These are phyloP conservation scores for Enteromius unitaeniatus DNA, from an alignment of 2,797 vertebrate species.

Conservation along the genomic window DNA sequence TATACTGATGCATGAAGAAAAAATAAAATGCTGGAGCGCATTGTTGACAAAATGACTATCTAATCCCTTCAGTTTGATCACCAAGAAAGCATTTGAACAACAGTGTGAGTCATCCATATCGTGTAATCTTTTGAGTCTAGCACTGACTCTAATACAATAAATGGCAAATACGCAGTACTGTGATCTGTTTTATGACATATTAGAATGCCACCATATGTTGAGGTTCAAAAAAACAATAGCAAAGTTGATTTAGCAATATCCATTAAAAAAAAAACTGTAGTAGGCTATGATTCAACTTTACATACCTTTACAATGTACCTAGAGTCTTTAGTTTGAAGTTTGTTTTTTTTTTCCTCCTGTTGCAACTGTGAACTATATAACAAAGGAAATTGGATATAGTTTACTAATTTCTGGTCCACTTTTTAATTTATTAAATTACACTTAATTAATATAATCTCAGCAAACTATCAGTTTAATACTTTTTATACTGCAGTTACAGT, in stretches of 20 bases:
- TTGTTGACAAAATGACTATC: constrained; percentile 21
- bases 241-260: background rate
- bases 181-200: constrained; percentile 12
- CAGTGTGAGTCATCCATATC: constrained; percentile 7
- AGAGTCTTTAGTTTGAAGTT: too few relatives aligned
- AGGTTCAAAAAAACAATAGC: background rate
- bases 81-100: constrained; percentile 15
- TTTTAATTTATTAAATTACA: background rate
- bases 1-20: background rate
- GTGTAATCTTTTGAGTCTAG: constrained; percentile 11
- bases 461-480: background rate
- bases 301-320: background rate
- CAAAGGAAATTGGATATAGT: background rate
- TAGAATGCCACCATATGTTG: constrained; percentile 20
- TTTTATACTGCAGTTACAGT: background rate
- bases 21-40: background rate
- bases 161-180: background rate
- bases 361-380: background rate
- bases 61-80: background rate
- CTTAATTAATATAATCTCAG: background rate
- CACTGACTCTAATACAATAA: background rate
- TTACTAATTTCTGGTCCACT: background rate
- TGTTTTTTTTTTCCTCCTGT: too few relatives aligned
- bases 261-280: background rate
- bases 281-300: background rate